These are phyloP conservation scores for Epinotia ramella DNA, from an alignment of 2,888 invertebrate species.

Conservation along the genomic window DNA sequence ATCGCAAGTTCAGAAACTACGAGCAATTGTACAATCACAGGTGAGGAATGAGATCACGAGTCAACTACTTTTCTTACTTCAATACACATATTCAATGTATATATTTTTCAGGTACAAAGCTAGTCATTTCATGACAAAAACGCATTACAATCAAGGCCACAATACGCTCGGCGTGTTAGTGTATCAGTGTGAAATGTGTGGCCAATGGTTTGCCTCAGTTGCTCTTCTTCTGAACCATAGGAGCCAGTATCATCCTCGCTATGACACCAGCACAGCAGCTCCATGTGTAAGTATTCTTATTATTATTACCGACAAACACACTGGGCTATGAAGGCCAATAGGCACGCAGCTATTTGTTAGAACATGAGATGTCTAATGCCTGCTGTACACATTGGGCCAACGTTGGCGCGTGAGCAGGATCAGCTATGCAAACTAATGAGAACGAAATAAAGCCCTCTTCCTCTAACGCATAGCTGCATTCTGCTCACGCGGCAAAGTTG, in stretches of 20 bases:
- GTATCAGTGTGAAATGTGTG: slow-evolving; percentile 80
- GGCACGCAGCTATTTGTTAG: background rate
- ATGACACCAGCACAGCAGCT: slow-evolving; percentile 57
- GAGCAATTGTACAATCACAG: slow-evolving; percentile 81
- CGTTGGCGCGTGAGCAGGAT: too few relatives aligned
- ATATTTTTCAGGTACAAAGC: slow-evolving; percentile 72
- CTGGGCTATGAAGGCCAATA: background rate
- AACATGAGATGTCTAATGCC: too few relatives aligned
- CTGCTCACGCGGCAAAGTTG: too few relatives aligned
- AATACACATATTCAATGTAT: background rate
- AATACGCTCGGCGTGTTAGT: slow-evolving; percentile 60
- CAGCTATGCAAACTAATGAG: too few relatives aligned
- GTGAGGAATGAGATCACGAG: slow-evolving; percentile 53
- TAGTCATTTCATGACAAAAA: slow-evolving; percentile 73
- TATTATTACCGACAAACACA: background rate
- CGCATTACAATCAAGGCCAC: slow-evolving; percentile 56
- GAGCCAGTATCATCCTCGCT: slow-evolving; percentile 66
- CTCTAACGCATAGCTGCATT: too few relatives aligned
- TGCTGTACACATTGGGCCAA: too few relatives aligned
- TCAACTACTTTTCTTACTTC: background rate
- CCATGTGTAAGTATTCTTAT: slow-evolving; percentile 57
- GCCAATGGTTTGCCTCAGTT: slow-evolving; percentile 65
- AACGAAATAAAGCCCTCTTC: too few relatives aligned
- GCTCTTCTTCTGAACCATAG: slow-evolving; percentile 68
- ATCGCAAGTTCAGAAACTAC: slow-evolving; percentile 78